Conservation (phyloP, 2,797 vertebrate genomes). For the Halcyon badia region DNA sequence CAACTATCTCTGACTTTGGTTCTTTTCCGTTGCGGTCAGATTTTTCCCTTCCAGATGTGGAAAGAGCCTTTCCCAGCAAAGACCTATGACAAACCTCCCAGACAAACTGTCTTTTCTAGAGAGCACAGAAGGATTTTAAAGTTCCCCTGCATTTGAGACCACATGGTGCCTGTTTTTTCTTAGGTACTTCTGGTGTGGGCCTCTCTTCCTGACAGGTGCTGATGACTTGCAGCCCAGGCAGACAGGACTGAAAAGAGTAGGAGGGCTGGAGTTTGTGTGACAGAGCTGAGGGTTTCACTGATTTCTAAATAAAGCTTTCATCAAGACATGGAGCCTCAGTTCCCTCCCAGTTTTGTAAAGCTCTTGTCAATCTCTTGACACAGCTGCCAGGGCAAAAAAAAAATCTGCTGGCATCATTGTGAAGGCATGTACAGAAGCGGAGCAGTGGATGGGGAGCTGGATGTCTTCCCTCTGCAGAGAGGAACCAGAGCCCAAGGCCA, state of each 20-base stretch:
- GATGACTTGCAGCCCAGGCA: background rate
- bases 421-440: background rate
- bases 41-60: background rate
- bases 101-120: background rate
- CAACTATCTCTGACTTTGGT: background rate
- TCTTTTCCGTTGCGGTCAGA: background rate
- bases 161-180: background rate
- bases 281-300: slow-evolving; percentile 17
- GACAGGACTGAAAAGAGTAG: background rate
- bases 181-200: background rate
- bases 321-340: background rate
- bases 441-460: background rate
- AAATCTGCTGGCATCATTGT: background rate
- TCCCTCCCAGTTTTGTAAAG: slow-evolving; percentile 18
- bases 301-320: slow-evolving; percentile 53
- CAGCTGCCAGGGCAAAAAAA: background rate
- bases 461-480: background rate
- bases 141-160: background rate
- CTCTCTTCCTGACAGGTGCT: background rate
- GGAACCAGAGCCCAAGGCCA: background rate
- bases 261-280: background rate
- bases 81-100: background rate
- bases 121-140: background rate
- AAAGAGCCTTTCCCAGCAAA: background rate
- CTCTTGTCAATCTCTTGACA: slow-evolving; percentile 38